Evolutionary conservation across 1,140 invertebrate species (phyloP), one percentile per base, ranked within the genome.

Genomic region (Hormaphis cornu): DNA sequence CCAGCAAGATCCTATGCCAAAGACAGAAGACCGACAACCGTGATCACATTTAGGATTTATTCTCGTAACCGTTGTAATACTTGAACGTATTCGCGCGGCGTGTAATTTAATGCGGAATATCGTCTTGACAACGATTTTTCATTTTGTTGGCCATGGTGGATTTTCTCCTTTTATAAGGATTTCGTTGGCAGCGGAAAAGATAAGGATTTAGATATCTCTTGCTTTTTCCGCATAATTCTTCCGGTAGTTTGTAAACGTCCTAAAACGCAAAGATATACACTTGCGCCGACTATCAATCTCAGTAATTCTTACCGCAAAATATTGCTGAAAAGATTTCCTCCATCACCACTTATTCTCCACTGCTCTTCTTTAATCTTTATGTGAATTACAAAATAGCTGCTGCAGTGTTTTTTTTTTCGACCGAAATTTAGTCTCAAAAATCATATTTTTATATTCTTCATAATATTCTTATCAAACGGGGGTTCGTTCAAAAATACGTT

Each of bases 71-170:
- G 30, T 33, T n/a, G n/a, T 40, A n/a, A 28, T 44, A 28, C 10
- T 30, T n/a, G 8, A 44, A 44, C 24, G 44, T 7, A 20, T 44
- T 42, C 12, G 26, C 12, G 26, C 8, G 6, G 5, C 9, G 9
- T 61, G 16, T 46, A 28, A 61, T 61, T 28, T 30, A 44, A 44
- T 61, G 26, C 40, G n/a, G 22, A 44, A 61, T n/a, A 26, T 46
- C 22, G 24, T 46, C n/a, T 61, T 61, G 58, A 37, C 58, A 61
- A 61, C 40, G 40, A 44, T 46, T 61, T 61, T 26, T 61, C 58
- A 28, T 61, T 61, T 46, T 28, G 58, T 46, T 61, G 30, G 26
- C 58, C 26, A 28, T 30, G 50, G 14, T 18, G 28, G 28, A 66
- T 66, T 50, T 66, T 66, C 42, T 48, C 61, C 50, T 66, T 66